Percentiles rank a stretch among this genome's conserved stretches.
Conservation (phyloP, 2,113 vertebrate genomes). For the Alces alces region DNA sequence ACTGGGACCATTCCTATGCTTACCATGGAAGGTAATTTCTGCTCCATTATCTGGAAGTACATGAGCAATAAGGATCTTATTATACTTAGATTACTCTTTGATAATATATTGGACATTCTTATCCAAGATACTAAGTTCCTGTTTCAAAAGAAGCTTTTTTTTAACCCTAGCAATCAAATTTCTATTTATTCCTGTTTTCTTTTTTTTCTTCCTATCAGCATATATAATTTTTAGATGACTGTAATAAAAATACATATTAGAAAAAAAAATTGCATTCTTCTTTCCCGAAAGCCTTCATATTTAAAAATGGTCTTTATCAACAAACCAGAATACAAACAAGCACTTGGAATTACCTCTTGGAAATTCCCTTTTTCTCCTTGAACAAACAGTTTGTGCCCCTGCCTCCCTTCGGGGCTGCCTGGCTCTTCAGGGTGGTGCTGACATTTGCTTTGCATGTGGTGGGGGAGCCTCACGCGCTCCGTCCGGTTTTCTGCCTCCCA, state of each 20-base stretch:
- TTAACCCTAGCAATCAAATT: background rate
- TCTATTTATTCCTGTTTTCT: background rate
- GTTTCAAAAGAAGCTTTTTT: background rate
- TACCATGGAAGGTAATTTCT: background rate
- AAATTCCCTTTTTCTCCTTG: background rate
- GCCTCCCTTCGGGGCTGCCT: background rate
- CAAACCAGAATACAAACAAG: background rate
- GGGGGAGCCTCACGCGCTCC: background rate
- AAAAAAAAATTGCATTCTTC: background rate
- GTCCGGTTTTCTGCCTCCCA: background rate
- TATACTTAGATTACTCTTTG: background rate
- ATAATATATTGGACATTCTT: background rate
- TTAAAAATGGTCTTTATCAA: background rate
- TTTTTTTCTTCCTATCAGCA: background rate
- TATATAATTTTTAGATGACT: background rate
- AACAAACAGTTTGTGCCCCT: background rate
- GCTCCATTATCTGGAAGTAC: background rate
- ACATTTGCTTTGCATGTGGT: background rate
- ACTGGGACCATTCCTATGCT: background rate
- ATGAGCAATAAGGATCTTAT: background rate
- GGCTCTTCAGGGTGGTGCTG: background rate
- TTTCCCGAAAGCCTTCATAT: background rate
- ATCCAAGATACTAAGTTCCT: background rate
- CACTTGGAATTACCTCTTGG: background rate
- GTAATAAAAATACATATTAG: background rate